Percentiles rank a stretch among this genome's conserved stretches.
phyloP scores from a whole-genome alignment of 2,888 invertebrate genomes.

The Catocala sponsa region DNA sequence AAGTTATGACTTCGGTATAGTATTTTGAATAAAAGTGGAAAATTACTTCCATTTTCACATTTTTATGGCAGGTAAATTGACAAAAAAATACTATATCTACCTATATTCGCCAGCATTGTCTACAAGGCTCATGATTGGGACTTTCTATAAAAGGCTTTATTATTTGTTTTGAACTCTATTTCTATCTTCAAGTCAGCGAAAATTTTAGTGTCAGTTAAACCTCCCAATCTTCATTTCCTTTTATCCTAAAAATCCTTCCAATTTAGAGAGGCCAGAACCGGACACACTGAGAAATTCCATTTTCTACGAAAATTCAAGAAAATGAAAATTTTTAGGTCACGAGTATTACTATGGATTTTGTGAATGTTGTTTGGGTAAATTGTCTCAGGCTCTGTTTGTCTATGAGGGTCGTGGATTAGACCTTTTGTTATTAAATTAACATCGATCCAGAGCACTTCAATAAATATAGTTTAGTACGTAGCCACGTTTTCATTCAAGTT shows the following conservation, averaged over 20 bases:
- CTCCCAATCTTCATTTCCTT: slow-evolving; percentile 39
- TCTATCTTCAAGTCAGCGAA: not conserved
- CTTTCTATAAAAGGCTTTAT: too few species aligned
- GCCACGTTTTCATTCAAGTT: too few species aligned
- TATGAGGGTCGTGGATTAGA: not conserved
- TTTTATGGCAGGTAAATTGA: too few species aligned
- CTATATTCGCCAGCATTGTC: too few species aligned
- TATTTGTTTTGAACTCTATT: too few species aligned
- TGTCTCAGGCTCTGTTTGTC: slow-evolving; percentile 16
- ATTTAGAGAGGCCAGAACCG: slow-evolving; percentile 35
- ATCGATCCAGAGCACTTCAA: not conserved
- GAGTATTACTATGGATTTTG: slow-evolving; percentile 19
- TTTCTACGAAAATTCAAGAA: slow-evolving; percentile 27
- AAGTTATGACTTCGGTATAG: too few species aligned
- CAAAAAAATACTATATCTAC: too few species aligned
- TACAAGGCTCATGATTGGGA: too few species aligned
- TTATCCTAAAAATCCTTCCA: slow-evolving; percentile 26
- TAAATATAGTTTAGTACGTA: too few species aligned
- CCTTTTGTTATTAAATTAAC: slow-evolving; percentile 11
- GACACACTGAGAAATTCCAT: slow-evolving; percentile 37
- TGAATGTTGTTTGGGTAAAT: slow-evolving; percentile 26
- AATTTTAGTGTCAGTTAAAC: not conserved
- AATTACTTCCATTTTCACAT: too few species aligned
- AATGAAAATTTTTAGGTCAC: slow-evolving; percentile 22
- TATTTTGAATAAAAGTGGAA: too few species aligned